Base-by-base conservation (phyloP, 2,888 invertebrate species). In the Rugalucina vietnamica region DNA sequence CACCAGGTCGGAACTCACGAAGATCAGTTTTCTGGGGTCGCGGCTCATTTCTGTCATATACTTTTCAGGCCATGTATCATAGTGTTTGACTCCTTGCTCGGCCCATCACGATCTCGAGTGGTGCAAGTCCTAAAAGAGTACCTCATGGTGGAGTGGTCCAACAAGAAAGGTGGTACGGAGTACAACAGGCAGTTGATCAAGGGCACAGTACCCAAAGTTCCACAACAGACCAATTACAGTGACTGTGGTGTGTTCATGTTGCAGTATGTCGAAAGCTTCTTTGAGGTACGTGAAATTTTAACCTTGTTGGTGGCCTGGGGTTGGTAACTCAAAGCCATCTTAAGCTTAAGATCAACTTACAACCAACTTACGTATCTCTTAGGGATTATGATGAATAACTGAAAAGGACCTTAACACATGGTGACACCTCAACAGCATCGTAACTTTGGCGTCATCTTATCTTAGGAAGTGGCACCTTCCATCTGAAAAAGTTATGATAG, bases 231-330 rank as follows among this genome's bases (percentile, higher is more conserved):
- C 89, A 99, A 99, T 96, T 98, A 97, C 94, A 98, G 97, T 57
- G 99, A 99, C 95, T 99, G 99, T 95, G 99, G 99, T 0, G 96
- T 99, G 21, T 99, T 97, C 95, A 96, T 99, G 82, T 95, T 99
- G 78, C 98, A 99, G 95, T 99, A 99, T 96, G 98, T 98, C 5
- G 99, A 99, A 95, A 97, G 97, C 84, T 99, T 99, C 95, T 98
- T 99, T 95, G 96, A 97, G 96, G 98, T 97, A 81, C 39, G 86
- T 27, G n/a, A 3, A 14, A n/a, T n/a, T n/a, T n/a, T n/a, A n/a
- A 49, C 50, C 14, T 14, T 49, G 14, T 49, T 49, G n/a, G 50
- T 49, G 50, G 14, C n/a, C 14, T 14, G n/a, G n/a, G n/a, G n/a
- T n/a, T n/a, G n/a, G n/a, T n/a, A n/a, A n/a, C n/a, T n/a, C n/a